Base-by-base conservation (phyloP, 2,797 vertebrate species). In the Molossus alvarezi region DNA sequence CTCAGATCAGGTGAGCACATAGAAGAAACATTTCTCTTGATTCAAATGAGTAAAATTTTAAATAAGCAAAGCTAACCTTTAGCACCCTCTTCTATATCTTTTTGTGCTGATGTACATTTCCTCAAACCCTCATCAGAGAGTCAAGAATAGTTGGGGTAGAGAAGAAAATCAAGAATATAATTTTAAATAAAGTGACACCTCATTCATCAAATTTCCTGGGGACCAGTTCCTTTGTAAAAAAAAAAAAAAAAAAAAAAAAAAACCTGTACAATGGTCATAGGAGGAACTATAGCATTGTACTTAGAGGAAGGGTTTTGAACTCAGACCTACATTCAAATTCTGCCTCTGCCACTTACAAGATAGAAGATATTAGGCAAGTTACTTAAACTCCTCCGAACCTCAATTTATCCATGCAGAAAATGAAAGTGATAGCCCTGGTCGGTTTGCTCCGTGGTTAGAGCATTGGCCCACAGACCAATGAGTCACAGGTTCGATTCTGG, bases 11-110 rank as follows among this genome's bases (percentile, higher is more conserved):
- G 25, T 48, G 62, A 79, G 6, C 33, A 83, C 2, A 9, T 9
- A 25, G n/a, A 27, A 73, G 11, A 93, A 80, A 58, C 2, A 55
- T 60, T 82, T 72, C 18, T 60, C 37, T 71, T 41, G 17, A 88
- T 83, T 87, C 57, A 64, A 95, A 37, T 33, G 23, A 92, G 48
- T 67, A 84, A 80, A 82, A 10, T 88, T 77, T 72, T 75, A 85
- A 53, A 41, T 17, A 45, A 88, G 21, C 62, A 81, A 90, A 82
- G 57, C 11, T 71, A 83, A 53, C 13, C 18, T 62, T 79, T 55
- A 72, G 89, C 5, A 27, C n/a, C 5, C 45, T 65, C 11, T 62
- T 15, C 53, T n/a, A n/a, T 15, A 48, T 27, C 12, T 75, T 67
- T 75, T 13, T 62, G 48, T 69, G 45, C 8, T 9, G n/a, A 48